Conservation (phyloP, 2,797 vertebrate genomes). For the Graptemys geographica region DNA sequence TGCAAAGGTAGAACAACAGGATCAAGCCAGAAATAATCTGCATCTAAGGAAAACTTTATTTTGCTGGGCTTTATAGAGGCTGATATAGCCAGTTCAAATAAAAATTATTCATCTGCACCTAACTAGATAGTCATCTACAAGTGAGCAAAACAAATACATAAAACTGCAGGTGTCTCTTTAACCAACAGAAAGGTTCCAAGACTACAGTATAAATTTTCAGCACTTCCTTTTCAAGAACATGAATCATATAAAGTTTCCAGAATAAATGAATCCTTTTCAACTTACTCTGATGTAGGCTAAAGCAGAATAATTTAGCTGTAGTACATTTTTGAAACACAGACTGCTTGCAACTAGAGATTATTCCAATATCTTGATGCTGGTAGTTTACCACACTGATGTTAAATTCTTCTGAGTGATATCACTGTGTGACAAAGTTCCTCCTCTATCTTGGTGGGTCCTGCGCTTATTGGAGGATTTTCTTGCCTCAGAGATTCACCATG, state of each 20-base stretch:
- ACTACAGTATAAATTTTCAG: not conserved
- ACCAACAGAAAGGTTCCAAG: not conserved
- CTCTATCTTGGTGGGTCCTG: too few relatives aligned
- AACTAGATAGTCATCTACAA: not conserved
- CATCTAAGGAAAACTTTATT: conserved; percentile 18
- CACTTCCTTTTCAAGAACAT: not conserved
- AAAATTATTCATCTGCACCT: not conserved
- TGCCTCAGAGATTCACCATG: too few relatives aligned
- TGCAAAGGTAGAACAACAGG: not conserved
- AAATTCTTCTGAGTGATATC: not conserved
- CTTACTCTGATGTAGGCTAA: not conserved
- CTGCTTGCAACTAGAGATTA: not conserved
- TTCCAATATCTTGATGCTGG: not conserved
- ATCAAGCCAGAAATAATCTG: conserved; percentile 34
- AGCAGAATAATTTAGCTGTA: not conserved
- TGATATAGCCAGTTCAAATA: conserved; percentile 30
- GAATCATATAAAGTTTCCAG: not conserved
- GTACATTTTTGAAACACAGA: not conserved
- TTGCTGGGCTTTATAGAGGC: conserved; percentile 15
- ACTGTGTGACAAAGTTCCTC: not conserved
- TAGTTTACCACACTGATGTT: not conserved
- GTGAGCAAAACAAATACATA: not conserved
- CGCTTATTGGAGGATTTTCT: too few relatives aligned
- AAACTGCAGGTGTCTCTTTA: not conserved
- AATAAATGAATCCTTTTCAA: not conserved